phyloP scores from a whole-genome alignment of 2,113 vertebrate species.

The Tympanuchus pallidicinctus region DNA sequence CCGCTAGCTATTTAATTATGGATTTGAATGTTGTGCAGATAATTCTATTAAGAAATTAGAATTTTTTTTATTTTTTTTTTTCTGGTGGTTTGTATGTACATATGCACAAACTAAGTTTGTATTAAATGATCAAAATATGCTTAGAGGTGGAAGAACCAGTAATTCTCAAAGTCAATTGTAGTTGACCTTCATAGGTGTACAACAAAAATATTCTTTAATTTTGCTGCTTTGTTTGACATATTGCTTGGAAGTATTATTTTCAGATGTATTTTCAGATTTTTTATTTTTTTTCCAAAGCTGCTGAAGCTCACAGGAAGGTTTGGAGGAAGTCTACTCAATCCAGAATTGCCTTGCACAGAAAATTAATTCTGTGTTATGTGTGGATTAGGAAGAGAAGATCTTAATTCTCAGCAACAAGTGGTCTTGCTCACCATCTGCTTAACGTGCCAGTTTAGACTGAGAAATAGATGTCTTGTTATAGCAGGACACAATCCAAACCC shows the following conservation, averaged over 20 bases:
- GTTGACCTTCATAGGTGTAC: not conserved
- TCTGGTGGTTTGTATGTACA: too few species aligned
- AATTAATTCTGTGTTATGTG: not conserved
- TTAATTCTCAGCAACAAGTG: not conserved
- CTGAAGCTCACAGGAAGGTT: not conserved
- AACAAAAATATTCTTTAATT: constrained; percentile 1
- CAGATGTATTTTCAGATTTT: not conserved
- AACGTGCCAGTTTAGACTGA: not conserved
- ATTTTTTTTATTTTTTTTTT: too few species aligned
- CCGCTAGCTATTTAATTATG: not conserved
- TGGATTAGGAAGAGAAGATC: not conserved
- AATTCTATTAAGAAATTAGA: not conserved
- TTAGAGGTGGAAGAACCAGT: not conserved
- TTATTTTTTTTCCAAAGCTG: not conserved
- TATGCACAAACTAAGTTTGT: not conserved
- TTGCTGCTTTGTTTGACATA: not conserved
- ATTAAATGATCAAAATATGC: not conserved
- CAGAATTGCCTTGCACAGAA: not conserved
- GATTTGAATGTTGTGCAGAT: not conserved
- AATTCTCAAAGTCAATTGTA: not conserved
- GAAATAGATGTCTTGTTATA: not conserved
- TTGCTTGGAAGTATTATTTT: not conserved
- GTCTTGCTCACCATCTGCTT: not conserved
- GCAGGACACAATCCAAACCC: not conserved
- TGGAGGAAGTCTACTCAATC: not conserved